Evolutionary conservation across 1,140 invertebrate genomes (phyloP).

Genomic region (Cherax quadricarinatus): DNA sequence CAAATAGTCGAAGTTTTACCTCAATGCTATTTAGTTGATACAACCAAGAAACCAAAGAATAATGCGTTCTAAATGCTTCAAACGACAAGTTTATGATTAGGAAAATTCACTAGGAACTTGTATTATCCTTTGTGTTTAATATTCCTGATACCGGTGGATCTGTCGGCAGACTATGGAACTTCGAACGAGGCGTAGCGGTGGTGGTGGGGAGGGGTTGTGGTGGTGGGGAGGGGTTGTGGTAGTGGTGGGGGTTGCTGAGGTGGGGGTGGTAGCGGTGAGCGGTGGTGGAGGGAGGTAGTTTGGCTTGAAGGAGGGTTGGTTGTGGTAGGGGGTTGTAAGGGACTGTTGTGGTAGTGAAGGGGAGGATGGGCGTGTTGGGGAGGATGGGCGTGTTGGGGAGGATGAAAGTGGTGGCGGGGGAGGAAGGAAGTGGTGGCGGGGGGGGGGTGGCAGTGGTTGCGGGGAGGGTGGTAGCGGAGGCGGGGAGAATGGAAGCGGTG

Average conservation of each 20-base stretch:
- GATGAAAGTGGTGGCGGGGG: not conserved
- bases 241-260: too few relatives aligned
- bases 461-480: too few relatives aligned
- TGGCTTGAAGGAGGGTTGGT: not conserved
- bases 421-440: too few relatives aligned
- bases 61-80: conserved; percentile 49
- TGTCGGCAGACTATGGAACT: conserved; percentile 69
- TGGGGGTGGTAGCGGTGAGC: not conserved
- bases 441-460: too few relatives aligned
- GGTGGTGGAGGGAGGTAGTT: not conserved
- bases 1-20: conserved; percentile 4
- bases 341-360: not conserved
- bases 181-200: conserved; percentile 47
- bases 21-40: conserved; percentile 33
- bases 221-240: too few relatives aligned
- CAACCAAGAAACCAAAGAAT: conserved; percentile 27
- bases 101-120: conserved; percentile 69
- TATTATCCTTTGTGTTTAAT: conserved; percentile 69
- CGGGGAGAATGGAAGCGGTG: not conserved
- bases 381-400: not conserved
- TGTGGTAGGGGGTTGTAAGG: not conserved
- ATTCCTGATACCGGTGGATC: conserved; percentile 68
- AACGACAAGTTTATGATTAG: conserved; percentile 65
- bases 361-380: conserved; percentile 21
- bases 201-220: not conserved